Base-by-base conservation (phyloP, 2,113 vertebrate species). In the Myotis davidii region DNA sequence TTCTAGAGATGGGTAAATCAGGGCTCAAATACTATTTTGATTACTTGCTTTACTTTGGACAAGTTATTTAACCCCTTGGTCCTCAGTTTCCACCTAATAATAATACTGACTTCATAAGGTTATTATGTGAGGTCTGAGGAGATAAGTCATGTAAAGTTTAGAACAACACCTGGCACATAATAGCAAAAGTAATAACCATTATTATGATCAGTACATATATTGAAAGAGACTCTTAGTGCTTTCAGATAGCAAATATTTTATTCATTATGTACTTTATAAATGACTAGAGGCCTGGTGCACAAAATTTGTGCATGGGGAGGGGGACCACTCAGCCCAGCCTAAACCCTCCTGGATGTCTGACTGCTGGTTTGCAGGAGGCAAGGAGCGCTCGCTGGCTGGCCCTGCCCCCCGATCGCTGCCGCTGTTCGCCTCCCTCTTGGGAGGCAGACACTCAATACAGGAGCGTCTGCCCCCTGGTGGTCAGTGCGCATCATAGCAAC, bases 251-350 rank as follows among this genome's bases (percentile, higher is more conserved):
- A 65, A 85, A 34, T 76, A 70, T 78, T 97, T 92, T 88, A 21
- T 85, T 95, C 48, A 85, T 37, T 27, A 59, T 74, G 45, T 78
- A 34, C 23, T 77, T 76, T 88, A 6, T 85, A 64, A 91, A 91
- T 27, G 4, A 11, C 9, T 61, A 61, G 59, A 61, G 25, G 25
- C 23, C 59, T 0, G 3, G 59, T 61, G 25, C 59, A 61, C 0
- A 1, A 61, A 61, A 27, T 61, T 27, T 61, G 59, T 27, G 59
- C 59, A 61, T 4, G 10, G 59, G 56, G 23, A 61, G 56, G 25
- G 56, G 56, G 10, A 61, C 25, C 59, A 23, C 23, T 61, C 25
- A 61, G 25, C 59, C 25, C 23, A 61, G 59, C 59, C 56, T 61
- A 23, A 9, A 61, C 23, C 56, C 25, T 61, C 2, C 1, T 10